phyloP scores from a whole-genome alignment of 2,888 invertebrate genomes.

The Brachyptera risi region DNA sequence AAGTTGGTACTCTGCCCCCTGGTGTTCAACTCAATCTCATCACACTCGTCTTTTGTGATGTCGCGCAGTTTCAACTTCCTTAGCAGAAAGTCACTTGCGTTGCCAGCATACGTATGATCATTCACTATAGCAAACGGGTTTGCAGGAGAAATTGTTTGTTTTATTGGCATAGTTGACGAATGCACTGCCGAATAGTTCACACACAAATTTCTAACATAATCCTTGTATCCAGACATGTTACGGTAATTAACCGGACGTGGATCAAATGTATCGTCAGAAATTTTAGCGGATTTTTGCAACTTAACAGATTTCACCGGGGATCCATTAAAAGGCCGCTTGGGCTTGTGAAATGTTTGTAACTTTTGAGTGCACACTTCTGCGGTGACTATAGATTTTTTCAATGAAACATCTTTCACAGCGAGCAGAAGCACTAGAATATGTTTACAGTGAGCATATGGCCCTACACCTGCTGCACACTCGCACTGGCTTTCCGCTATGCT shows the following conservation, averaged over 20 bases:
- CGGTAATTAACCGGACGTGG: background rate
- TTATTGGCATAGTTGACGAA: conserved; percentile 24
- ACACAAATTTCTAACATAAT: conserved; percentile 11
- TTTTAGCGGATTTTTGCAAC: background rate
- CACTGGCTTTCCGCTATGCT: conserved; percentile 25
- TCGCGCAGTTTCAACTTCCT: background rate
- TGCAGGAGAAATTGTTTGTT: conserved; percentile 21
- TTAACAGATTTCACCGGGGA: conserved; percentile 21
- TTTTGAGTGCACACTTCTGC: conserved; percentile 27
- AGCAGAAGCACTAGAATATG: conserved; percentile 30
- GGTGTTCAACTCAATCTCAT: background rate
- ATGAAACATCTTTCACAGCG: conserved; percentile 26
- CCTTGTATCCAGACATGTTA: background rate
- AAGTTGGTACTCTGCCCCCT: no score
- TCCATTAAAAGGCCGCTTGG: conserved; percentile 24
- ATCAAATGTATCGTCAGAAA: background rate
- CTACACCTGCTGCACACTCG: conserved; percentile 31
- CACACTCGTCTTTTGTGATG: background rate
- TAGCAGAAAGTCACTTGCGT: background rate
- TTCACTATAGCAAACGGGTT: conserved; percentile 22
- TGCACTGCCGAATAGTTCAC: conserved; percentile 9
- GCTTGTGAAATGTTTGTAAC: conserved; percentile 31
- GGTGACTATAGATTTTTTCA: conserved; percentile 17
- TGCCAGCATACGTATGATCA: conserved; percentile 19
- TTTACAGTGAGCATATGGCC: conserved; percentile 30